Conservation (phyloP, 2,888 invertebrate species). For the Fragum sueziense region DNA sequence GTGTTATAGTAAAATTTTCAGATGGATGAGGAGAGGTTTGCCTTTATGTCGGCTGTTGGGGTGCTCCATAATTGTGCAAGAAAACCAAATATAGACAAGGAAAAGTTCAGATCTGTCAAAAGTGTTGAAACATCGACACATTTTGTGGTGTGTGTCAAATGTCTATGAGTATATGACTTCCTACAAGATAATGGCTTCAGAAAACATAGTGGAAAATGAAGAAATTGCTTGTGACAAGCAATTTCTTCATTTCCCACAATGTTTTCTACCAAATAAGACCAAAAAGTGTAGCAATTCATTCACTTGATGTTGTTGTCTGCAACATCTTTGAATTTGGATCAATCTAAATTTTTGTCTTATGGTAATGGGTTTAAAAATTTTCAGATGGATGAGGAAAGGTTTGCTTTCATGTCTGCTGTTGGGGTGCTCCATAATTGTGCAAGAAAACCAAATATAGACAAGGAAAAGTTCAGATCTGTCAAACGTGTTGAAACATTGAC, state of each 20-base stretch:
- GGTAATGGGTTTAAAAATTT: neutral
- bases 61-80: constrained; percentile 63
- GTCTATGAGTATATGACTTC: neutral
- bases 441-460: constrained; percentile 54
- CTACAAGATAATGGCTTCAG: too few species aligned
- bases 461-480: constrained; percentile 30
- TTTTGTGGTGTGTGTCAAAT: too few species aligned
- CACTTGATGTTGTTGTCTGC: too few species aligned
- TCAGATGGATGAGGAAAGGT: constrained; percentile 45
- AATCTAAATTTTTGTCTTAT: too few species aligned
- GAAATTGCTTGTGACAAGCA: too few species aligned
- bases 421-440: constrained; percentile 64
- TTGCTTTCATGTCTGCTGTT: constrained; percentile 63
- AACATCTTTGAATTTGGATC: too few species aligned
- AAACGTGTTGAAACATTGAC: constrained; percentile 34
- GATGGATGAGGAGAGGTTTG: constrained; percentile 52
- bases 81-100: constrained; percentile 53
- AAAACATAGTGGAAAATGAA: too few species aligned
- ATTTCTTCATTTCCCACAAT: neutral
- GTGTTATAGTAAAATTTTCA: too few species aligned
- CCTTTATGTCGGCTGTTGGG: constrained; percentile 61
- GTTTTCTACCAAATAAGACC: too few species aligned
- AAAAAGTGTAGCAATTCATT: too few species aligned
- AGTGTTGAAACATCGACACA: constrained; percentile 41
- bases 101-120: constrained; percentile 26